These are phyloP conservation scores for Thryonomys swinderianus DNA, from an alignment of 2,113 vertebrate species.

Conservation along the genomic window DNA sequence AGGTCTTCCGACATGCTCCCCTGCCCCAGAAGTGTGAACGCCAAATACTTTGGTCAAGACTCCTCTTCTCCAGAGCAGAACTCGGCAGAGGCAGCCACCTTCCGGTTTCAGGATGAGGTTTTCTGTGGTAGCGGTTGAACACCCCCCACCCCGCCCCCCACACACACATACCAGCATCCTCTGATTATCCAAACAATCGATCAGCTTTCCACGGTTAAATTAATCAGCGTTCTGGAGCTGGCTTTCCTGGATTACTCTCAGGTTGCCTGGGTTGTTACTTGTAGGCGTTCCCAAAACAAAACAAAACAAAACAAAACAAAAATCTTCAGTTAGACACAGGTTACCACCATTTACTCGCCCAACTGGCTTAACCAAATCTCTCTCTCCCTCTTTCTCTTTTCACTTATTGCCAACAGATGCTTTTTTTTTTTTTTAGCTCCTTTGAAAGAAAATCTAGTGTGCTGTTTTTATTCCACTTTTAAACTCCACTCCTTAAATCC, in stretches of 20 bases:
- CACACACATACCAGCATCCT: background rate
- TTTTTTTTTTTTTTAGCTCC: constrained; percentile 6
- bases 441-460: constrained; percentile 38
- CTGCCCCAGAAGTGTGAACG: constrained; percentile 17
- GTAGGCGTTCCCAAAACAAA: background rate
- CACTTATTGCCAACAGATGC: background rate
- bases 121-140: background rate
- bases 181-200: background rate
- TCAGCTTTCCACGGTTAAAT: background rate
- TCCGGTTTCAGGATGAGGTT: background rate
- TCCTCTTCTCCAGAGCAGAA: background rate
- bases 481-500: constrained; percentile 35
- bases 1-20: background rate
- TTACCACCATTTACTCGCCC: background rate
- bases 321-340: background rate
- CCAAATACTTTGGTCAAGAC: background rate
- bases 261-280: background rate
- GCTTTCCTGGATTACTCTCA: background rate
- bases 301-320: no score
- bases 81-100: background rate
- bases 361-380: background rate
- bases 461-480: constrained; percentile 59
- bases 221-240: background rate
- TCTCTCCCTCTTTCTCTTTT: no score
- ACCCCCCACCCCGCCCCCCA: background rate